Base-by-base conservation (phyloP, 2,888 invertebrate species). In the Lissonota sp. region DNA sequence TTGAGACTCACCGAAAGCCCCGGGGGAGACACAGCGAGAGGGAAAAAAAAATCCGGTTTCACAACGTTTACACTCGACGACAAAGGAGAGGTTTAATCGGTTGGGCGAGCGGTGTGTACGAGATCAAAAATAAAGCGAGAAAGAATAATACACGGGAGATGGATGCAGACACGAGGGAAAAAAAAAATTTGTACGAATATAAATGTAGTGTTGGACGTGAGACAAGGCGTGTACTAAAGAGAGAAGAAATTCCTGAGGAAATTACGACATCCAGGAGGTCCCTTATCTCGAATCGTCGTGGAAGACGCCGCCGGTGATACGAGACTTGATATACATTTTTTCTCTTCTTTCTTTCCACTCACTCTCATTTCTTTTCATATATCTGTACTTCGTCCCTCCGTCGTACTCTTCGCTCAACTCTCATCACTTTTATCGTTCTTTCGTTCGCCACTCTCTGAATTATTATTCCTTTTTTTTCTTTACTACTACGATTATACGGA, bases 11-110 rank as follows among this genome's bases (percentile, higher is more conserved):
- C 64, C 51, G 64, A 70, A 44, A 62, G 53, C 42, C 37, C 44
- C n/a, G 62, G 51, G 40, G 14, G 26, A 53, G 40, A 85, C 81
- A 82, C 80, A 84, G 63, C 79, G 40, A 71, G 83, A 83, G 82
- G 85, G 84, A 85, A 82, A 84, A 83, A n/a, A 85, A 85, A 76
- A 88, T 88, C 85, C 83, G 84, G 85, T 88, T 87, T 87, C 84
- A 78, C 87, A 26, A 84, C 86, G 79, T 86, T 89, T 87, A 84
- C 85, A 87, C 86, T 85, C 71, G 26, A 74, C 82, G 69, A 69
- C 79, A 51, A 79, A 26, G 26, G 67, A 78, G 77, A 80, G 79
- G 84, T 80, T 84, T 86, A 88, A 86, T 72, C 62, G 72, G 62
- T 40, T 10, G 40, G 40, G 60, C 60, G 8, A 39, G 39, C 40